These are phyloP conservation scores for Myrmecobius fasciatus DNA, from an alignment of 2,113 vertebrate species.

Conservation along the genomic window DNA sequence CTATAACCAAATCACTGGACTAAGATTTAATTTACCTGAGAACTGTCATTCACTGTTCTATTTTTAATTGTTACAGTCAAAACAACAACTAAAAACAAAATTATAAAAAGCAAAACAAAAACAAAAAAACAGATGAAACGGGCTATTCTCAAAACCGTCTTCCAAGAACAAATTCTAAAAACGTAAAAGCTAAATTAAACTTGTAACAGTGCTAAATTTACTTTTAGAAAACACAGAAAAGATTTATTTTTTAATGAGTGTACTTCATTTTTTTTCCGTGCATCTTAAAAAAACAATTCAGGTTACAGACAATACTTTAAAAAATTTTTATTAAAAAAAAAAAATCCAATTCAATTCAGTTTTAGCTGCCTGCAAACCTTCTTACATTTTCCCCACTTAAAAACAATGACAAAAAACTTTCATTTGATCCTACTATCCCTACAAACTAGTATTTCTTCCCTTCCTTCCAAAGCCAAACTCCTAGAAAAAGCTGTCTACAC, in stretches of 20 bases:
- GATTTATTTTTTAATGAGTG: neutral
- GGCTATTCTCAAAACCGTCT: neutral
- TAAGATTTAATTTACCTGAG: neutral
- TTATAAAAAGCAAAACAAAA: conserved; percentile 19
- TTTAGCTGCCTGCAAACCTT: neutral
- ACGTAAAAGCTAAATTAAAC: neutral
- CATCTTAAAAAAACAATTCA: conserved; percentile 13
- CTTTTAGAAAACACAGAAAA: neutral
- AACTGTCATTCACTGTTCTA: neutral
- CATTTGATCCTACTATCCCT: neutral
- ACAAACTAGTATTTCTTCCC: neutral
- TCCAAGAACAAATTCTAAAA: neutral
- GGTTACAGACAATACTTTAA: neutral
- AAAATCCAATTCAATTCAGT: conserved; percentile 11
- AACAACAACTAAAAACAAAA: neutral
- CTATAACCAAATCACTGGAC: neutral
- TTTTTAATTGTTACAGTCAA: neutral
- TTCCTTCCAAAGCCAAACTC: neutral
- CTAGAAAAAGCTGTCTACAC: neutral
- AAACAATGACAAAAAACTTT: neutral
- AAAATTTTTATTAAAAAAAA: conserved; percentile 17
- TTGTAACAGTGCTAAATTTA: neutral
- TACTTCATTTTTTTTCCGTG: neutral
- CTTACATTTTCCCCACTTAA: neutral
- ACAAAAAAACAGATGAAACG: neutral